Conservation (phyloP, 2,888 invertebrate genomes). For the Scaptomyza flava region DNA sequence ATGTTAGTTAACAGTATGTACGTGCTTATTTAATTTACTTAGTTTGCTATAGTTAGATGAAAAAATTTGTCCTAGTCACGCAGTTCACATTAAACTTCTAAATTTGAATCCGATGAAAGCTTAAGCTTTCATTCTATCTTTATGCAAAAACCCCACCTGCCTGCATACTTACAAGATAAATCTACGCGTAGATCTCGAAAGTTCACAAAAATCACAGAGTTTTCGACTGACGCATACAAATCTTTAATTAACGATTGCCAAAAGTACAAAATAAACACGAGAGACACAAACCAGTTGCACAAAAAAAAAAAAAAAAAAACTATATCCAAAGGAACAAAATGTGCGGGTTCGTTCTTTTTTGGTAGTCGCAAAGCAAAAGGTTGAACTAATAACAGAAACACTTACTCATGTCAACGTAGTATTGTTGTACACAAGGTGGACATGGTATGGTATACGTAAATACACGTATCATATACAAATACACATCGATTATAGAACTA, state of each 20-base stretch:
- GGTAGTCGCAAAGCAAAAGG: not conserved
- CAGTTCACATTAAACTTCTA: not conserved
- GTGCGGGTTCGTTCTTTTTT: not conserved
- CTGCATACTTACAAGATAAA: not conserved
- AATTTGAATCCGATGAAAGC: too few relatives aligned
- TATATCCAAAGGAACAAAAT: not conserved
- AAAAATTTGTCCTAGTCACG: not conserved
- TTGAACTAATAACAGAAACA: constrained; percentile 27
- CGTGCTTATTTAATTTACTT: not conserved
- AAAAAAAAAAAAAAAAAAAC: constrained; percentile 4
- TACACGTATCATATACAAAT: constrained; percentile 62
- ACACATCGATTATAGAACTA: constrained; percentile 61
- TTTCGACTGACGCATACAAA: constrained; percentile 23
- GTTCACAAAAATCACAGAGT: constrained; percentile 6
- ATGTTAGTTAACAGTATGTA: not conserved
- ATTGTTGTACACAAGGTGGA: not conserved
- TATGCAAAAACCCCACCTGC: not conserved
- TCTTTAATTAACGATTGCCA: constrained; percentile 35
- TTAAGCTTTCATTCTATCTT: not conserved
- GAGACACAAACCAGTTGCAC: constrained; percentile 5
- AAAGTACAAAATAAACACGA: constrained; percentile 13
- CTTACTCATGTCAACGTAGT: constrained; percentile 8
- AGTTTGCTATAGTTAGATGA: not conserved
- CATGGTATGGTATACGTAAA: constrained; percentile 30
- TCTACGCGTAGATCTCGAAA: not conserved